Conservation (phyloP, 2,113 vertebrate species). For the Mustela nigripes region DNA sequence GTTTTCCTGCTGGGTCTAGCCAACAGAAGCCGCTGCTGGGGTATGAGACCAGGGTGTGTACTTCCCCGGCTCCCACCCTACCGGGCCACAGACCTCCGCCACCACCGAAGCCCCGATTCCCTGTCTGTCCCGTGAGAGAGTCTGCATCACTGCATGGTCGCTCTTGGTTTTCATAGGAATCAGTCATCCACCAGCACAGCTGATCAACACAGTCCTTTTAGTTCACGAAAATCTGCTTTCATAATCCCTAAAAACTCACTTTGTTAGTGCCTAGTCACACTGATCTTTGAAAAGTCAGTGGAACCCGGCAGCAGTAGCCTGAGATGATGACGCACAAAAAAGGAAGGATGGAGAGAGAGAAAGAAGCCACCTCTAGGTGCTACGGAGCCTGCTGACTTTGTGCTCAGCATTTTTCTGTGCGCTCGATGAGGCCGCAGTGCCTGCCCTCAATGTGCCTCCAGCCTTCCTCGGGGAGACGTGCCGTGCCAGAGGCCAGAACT, state of each 20-base stretch:
- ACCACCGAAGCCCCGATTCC: accelerated
- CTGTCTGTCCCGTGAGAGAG: neutral
- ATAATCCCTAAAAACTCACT: neutral
- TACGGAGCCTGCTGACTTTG: neutral
- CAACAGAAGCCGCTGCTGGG: neutral
- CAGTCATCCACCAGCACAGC: neutral
- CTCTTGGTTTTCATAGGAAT: neutral
- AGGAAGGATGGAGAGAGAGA: neutral
- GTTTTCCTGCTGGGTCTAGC: neutral
- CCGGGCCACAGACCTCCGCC: neutral
- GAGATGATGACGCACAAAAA: neutral
- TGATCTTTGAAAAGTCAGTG: neutral
- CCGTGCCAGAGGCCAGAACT: neutral
- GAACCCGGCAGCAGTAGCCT: neutral
- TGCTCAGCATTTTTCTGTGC: neutral
- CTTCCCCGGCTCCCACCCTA: neutral
- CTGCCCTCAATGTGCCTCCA: neutral
- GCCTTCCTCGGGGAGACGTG: neutral
- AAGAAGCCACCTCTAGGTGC: neutral
- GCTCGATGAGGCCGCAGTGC: neutral
- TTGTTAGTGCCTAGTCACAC: neutral
- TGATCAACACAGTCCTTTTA: neutral
- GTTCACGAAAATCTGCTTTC: neutral
- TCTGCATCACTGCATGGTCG: accelerated
- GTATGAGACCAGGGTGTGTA: neutral